phyloP scores from a whole-genome alignment of 2,888 invertebrate species.

The Drosophila recens region DNA sequence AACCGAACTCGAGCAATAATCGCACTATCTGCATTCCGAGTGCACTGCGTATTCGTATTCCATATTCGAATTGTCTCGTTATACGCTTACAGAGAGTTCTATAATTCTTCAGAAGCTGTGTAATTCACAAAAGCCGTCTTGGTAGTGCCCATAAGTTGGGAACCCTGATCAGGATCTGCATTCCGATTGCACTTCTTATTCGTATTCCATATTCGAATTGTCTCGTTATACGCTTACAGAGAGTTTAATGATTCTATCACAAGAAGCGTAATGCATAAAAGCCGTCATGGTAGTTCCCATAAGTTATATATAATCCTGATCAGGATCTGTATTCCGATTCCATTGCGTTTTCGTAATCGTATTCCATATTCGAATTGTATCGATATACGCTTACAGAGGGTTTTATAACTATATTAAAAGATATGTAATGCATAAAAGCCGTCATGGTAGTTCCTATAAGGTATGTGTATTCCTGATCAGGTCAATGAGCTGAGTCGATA shows the following conservation, averaged over 20 bases:
- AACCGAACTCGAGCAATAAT: constrained; percentile 7
- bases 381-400: constrained; percentile 7
- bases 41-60: constrained; percentile 16
- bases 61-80: too few relatives aligned
- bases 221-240: constrained; percentile 16
- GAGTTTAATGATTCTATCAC: not conserved
- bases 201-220: constrained; percentile 19
- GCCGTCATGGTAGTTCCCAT: too few relatives aligned
- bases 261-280: not conserved
- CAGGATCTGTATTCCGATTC: constrained; percentile 30
- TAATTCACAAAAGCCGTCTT: too few relatives aligned
- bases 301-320: not conserved
- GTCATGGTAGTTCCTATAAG: too few relatives aligned
- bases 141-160: too few relatives aligned
- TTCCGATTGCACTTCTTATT: constrained; percentile 28
- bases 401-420: too few relatives aligned
- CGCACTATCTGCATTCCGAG: constrained; percentile 28
- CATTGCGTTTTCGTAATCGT: constrained; percentile 18
- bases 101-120: too few relatives aligned
- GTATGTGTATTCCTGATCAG: not conserved
- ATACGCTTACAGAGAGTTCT: too few relatives aligned
- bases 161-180: too few relatives aligned
- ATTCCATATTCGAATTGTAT: constrained; percentile 17
- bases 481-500: too few relatives aligned
- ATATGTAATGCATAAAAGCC: not conserved